Conservation (phyloP, 1,140 invertebrate genomes). For the Bombus confusus region DNA sequence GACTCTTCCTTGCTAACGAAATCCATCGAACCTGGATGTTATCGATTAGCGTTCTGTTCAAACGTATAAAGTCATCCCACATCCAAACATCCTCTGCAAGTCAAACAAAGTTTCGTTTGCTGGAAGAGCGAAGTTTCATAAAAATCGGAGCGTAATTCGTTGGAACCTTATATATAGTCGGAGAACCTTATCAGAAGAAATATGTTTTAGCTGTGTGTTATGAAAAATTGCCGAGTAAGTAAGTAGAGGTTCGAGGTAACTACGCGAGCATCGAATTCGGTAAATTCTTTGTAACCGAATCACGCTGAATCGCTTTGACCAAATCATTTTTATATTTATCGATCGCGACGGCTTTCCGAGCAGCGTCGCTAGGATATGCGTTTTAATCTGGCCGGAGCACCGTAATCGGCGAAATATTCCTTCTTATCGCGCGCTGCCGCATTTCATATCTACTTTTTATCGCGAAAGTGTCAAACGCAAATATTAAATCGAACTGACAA, state of each 20-base stretch:
- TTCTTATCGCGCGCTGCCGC: not conserved
- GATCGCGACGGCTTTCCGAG: not conserved
- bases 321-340: not conserved
- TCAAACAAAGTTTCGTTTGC: conserved; percentile 5
- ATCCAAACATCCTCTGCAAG: not conserved
- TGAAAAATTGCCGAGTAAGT: too few relatives aligned
- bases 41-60: conserved; percentile 11
- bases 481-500: conserved; percentile 19
- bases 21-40: not conserved
- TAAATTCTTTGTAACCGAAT: not conserved
- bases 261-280: too few relatives aligned
- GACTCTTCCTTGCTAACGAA: not conserved
- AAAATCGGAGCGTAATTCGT: conserved; percentile 5
- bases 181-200: not conserved
- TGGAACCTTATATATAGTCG: too few relatives aligned
- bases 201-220: not conserved
- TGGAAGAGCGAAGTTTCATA: not conserved
- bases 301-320: not conserved
- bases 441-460: conserved; percentile 9
- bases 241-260: too few relatives aligned
- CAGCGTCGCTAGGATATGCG: not conserved
- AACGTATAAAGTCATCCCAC: not conserved
- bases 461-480: not conserved
- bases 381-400: not conserved
- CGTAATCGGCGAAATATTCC: not conserved